Conservation (phyloP, 2,113 vertebrate species). For the Gadus chalcogrammus region DNA sequence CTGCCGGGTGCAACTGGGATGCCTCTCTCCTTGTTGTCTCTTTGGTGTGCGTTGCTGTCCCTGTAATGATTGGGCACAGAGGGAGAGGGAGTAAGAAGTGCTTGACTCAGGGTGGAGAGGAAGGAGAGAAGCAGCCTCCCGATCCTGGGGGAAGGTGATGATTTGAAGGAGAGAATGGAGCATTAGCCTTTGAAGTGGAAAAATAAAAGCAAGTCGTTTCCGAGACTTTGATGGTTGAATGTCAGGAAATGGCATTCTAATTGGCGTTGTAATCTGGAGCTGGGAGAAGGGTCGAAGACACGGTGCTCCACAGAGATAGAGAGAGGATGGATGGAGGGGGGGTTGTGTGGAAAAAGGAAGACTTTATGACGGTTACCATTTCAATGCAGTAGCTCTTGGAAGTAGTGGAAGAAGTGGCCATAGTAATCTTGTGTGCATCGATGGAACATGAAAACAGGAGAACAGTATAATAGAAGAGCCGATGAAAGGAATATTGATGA, state of each 20-base stretch:
- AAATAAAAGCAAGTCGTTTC: constrained; percentile 62
- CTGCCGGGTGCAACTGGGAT: constrained; percentile 42
- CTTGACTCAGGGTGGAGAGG: constrained; percentile 41
- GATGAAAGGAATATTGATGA: too few species aligned
- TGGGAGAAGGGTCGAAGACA: neutral
- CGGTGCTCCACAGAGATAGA: neutral
- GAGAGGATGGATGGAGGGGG: neutral
- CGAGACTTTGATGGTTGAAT: constrained; percentile 62
- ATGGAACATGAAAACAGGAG: too few species aligned
- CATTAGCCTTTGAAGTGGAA: constrained; percentile 66
- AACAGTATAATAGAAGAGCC: too few species aligned
- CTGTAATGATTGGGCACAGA: constrained; percentile 54
- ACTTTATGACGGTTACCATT: too few species aligned
- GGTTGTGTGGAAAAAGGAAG: too few species aligned
- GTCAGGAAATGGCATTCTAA: constrained; percentile 41
- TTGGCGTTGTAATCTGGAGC: neutral
- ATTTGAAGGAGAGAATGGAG: constrained; percentile 70
- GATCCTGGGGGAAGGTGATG: constrained; percentile 67
- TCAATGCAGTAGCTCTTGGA: too few species aligned
- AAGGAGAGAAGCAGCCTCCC: constrained; percentile 35
- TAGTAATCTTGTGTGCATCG: too few species aligned
- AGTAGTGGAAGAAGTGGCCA: too few species aligned
- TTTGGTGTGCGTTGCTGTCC: constrained; percentile 60
- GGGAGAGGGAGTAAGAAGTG: constrained; percentile 22
- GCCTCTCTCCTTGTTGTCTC: constrained; percentile 52